Evolutionary conservation across 2,113 vertebrate species (phyloP).

Genomic region (Madoqua kirkii): DNA sequence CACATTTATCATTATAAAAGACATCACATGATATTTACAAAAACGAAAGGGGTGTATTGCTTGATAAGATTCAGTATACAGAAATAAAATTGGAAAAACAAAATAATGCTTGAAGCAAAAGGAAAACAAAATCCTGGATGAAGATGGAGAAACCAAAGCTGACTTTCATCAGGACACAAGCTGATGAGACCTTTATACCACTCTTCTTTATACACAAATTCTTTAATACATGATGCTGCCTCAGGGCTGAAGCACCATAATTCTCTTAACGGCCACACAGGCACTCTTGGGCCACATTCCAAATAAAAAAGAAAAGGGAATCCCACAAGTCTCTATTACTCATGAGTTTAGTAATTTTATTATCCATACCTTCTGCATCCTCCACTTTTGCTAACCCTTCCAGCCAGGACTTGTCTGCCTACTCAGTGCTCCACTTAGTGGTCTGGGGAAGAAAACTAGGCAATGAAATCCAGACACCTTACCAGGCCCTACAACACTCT

Average conservation of each 20-base stretch:
- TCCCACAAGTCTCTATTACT: neutral
- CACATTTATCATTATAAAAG: neutral
- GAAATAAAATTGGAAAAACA: neutral
- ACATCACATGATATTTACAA: neutral
- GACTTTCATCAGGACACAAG: neutral
- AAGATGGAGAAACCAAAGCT: neutral
- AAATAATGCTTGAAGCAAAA: neutral
- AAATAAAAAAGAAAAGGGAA: neutral
- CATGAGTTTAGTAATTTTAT: neutral
- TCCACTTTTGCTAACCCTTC: neutral
- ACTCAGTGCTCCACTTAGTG: neutral
- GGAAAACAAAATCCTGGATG: neutral
- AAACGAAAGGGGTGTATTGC: neutral
- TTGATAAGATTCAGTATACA: neutral
- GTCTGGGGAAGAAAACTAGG: neutral
- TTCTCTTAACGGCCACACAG: neutral
- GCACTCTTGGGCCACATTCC: neutral
- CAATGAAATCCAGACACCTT: neutral
- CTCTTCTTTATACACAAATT: neutral
- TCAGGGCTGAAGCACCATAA: neutral
- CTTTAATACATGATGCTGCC: neutral
- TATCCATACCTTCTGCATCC: neutral
- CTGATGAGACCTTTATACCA: neutral
- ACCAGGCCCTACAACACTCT: neutral
- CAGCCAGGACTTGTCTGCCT: neutral